phyloP scores from a whole-genome alignment of 2,888 invertebrate species.

The Temnothorax ravouxi region DNA sequence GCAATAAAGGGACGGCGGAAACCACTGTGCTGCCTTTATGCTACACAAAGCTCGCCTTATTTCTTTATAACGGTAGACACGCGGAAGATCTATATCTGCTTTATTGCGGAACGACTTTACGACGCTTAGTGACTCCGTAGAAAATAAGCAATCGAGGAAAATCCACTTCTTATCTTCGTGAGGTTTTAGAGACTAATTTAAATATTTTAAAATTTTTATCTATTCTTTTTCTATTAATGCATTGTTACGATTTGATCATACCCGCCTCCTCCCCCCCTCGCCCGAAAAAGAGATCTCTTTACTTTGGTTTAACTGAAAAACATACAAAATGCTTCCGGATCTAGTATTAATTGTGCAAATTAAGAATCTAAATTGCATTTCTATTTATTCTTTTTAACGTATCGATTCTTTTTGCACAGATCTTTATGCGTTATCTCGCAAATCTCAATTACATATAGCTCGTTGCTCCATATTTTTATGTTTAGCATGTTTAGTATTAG shows the following conservation, averaged over 20 bases:
- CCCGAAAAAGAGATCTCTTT: neutral
- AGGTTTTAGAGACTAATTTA: neutral
- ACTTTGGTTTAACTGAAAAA: neutral
- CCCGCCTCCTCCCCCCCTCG: neutral
- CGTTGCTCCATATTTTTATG: conserved; percentile 9
- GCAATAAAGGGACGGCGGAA: conserved; percentile 37
- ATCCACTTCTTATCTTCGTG: neutral
- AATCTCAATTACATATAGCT: neutral
- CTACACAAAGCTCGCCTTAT: conserved; percentile 39
- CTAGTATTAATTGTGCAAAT: neutral
- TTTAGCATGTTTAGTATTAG: neutral
- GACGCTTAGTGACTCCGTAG: neutral
- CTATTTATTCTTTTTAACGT: neutral
- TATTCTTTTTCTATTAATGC: neutral
- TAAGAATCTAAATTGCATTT: neutral
- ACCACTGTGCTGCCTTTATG: conserved; percentile 30
- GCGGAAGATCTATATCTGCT: conserved; percentile 20
- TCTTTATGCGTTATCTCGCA: neutral
- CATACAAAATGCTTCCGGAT: neutral
- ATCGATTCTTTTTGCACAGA: neutral
- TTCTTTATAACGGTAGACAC: conserved; percentile 37
- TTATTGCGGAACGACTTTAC: conserved; percentile 42
- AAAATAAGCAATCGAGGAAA: conserved; percentile 20
- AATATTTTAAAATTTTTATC: neutral
- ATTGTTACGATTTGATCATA: neutral